Evolutionary conservation across 2,888 invertebrate genomes (phyloP).

Genomic region (Herminia tarsipennalis): DNA sequence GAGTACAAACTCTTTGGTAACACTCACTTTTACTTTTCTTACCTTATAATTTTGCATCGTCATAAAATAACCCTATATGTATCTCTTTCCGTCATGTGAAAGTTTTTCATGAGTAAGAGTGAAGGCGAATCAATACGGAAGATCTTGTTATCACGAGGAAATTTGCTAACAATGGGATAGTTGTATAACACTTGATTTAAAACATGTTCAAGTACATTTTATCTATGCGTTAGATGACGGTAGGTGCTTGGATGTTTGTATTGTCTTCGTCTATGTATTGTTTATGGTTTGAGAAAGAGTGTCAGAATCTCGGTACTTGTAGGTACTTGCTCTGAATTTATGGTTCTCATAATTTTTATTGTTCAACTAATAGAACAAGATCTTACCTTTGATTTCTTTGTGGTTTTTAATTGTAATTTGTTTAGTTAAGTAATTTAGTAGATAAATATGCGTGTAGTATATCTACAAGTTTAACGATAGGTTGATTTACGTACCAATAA

Average conservation of each 20-base stretch:
- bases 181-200: constrained; percentile 34
- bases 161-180: constrained; percentile 37
- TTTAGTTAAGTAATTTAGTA: no score
- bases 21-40: constrained; percentile 41
- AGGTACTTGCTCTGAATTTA: no score
- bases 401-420: no score
- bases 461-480: no score
- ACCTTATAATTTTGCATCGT: constrained; percentile 31
- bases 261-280: constrained; percentile 6
- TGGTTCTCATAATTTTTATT: no score
- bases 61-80: constrained; percentile 30
- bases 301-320: no score
- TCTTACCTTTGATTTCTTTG: no score
- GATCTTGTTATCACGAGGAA: constrained; percentile 36
- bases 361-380: no score
- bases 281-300: not conserved
- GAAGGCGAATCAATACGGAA: constrained; percentile 45
- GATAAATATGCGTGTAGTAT: no score
- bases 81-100: constrained; percentile 45
- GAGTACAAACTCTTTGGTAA: constrained; percentile 19
- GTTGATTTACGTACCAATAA: no score
- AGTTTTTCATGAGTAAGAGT: constrained; percentile 40
- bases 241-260: constrained; percentile 16
- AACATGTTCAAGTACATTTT: constrained; percentile 13
- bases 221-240: no score